Evolutionary conservation across 1,140 invertebrate species (phyloP).

Genomic region (Agrypnia vestita): DNA sequence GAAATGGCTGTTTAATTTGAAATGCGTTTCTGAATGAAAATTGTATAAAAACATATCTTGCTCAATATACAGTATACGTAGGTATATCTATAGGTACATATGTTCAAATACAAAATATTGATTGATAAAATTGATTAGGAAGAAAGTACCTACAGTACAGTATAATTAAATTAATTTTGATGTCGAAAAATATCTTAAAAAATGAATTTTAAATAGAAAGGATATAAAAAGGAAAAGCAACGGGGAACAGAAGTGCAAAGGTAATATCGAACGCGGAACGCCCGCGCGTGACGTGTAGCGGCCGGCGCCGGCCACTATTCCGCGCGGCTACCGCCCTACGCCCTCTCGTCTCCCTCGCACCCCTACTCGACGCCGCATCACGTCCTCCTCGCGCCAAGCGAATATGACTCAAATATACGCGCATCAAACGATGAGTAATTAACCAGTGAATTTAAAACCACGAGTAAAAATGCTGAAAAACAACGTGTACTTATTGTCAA

Average conservation of each 20-base stretch:
- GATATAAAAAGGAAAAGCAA: constrained; percentile 8
- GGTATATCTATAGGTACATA: too few relatives aligned
- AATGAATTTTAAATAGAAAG: too few relatives aligned
- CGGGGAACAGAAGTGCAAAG: constrained; percentile 26
- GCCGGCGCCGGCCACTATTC: constrained; percentile 42
- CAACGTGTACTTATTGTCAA: background rate
- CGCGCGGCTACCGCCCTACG: constrained; percentile 47
- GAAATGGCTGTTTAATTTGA: too few relatives aligned
- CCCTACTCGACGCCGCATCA: background rate
- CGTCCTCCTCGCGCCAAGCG: background rate
- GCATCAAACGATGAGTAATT: background rate
- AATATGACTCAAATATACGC: constrained; percentile 22
- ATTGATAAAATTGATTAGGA: too few relatives aligned
- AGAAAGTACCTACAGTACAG: too few relatives aligned
- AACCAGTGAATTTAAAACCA: constrained; percentile 7
- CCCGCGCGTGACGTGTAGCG: constrained; percentile 14
- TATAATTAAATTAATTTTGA: too few relatives aligned
- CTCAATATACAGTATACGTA: too few relatives aligned
- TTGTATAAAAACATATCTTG: too few relatives aligned
- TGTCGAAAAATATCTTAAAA: too few relatives aligned
- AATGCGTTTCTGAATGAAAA: too few relatives aligned
- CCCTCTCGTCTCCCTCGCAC: constrained; percentile 24
- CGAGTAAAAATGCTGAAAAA: background rate
- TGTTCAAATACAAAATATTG: too few relatives aligned
- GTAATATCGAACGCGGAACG: constrained; percentile 17